Evolutionary conservation across 2,113 vertebrate genomes (phyloP).

Genomic region (Erythrocebus patas): DNA sequence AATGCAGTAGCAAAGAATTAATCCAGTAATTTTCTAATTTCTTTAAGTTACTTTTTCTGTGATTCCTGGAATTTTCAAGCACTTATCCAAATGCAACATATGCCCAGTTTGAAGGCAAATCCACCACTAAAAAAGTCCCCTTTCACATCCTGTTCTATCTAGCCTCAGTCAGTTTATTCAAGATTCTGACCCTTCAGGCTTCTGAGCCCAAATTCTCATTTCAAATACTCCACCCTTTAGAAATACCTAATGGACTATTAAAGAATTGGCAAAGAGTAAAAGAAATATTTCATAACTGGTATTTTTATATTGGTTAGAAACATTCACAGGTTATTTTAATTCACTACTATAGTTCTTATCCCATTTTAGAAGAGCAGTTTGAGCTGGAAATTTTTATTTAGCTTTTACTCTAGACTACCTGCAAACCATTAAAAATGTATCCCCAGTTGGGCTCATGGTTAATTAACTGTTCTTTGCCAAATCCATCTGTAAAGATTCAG

Average conservation of each 20-base stretch:
- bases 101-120: slow-evolving; percentile 28
- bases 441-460: slow-evolving; percentile 36
- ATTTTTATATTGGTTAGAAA: slow-evolving; percentile 72
- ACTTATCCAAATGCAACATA: slow-evolving; percentile 61
- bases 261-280: slow-evolving; percentile 65
- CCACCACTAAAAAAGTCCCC: slow-evolving; percentile 21
- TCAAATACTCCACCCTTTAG: slow-evolving; percentile 54
- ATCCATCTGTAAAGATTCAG: slow-evolving; percentile 53
- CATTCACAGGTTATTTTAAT: slow-evolving; percentile 63
- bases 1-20: background rate
- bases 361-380: slow-evolving; percentile 51
- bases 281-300: slow-evolving; percentile 61
- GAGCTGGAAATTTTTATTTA: slow-evolving; percentile 32
- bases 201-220: slow-evolving; percentile 62
- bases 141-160: slow-evolving; percentile 49
- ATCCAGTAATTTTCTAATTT: slow-evolving; percentile 41
- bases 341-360: slow-evolving; percentile 36
- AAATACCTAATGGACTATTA: slow-evolving; percentile 65
- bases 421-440: slow-evolving; percentile 55
- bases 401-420: slow-evolving; percentile 57
- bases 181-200: slow-evolving; percentile 36
- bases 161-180: slow-evolving; percentile 27
- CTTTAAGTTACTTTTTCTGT: slow-evolving; percentile 26
- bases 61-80: slow-evolving; percentile 62
- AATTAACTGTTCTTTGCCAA: slow-evolving; percentile 62